A percentile compares a stretch with the other conserved stretches of the same genome.
These are phyloP conservation scores for Florisuga fusca DNA, from an alignment of 2,797 vertebrate species.

Conservation along the genomic window DNA sequence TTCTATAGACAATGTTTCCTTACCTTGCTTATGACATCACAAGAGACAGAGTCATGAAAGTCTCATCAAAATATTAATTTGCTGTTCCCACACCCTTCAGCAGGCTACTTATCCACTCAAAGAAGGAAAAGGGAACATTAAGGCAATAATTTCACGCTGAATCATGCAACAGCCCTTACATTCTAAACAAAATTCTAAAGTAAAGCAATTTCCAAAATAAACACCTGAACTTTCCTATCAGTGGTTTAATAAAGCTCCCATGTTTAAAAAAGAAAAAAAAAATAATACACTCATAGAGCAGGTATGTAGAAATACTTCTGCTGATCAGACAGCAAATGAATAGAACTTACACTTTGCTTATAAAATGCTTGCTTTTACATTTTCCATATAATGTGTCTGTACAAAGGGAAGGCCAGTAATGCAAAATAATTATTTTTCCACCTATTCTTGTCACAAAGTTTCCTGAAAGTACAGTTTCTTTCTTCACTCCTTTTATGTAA, in stretches of 20 bases:
- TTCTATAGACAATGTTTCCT: not conserved
- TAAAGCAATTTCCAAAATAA: constrained; percentile 23
- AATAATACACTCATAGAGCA: constrained; percentile 48
- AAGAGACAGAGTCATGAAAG: not conserved
- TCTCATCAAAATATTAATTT: not conserved
- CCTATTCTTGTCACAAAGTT: constrained; percentile 59
- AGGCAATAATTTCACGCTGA: constrained; percentile 26
- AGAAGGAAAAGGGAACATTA: constrained; percentile 47
- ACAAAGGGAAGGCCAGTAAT: constrained; percentile 61
- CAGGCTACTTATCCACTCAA: constrained; percentile 26
- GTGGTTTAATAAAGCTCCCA: not conserved
- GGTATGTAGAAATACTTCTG: constrained; percentile 62
- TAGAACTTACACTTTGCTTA: constrained; percentile 45
- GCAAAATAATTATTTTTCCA: constrained; percentile 68
- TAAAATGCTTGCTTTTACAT: constrained; percentile 66
- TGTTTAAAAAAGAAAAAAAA: constrained; percentile 12
- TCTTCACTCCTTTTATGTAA: constrained; percentile 56
- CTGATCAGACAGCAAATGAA: constrained; percentile 59
- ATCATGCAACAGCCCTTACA: not conserved
- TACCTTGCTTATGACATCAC: not conserved
- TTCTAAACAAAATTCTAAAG: not conserved
- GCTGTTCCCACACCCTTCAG: not conserved
- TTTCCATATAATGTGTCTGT: constrained; percentile 39
- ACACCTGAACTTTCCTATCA: not conserved
- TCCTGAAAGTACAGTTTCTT: constrained; percentile 70